A percentile compares a stretch with the other conserved stretches of the same genome.
Conservation (phyloP, 35 echinoderm and acorn worm genomes). For the Chiridota heheva region DNA sequence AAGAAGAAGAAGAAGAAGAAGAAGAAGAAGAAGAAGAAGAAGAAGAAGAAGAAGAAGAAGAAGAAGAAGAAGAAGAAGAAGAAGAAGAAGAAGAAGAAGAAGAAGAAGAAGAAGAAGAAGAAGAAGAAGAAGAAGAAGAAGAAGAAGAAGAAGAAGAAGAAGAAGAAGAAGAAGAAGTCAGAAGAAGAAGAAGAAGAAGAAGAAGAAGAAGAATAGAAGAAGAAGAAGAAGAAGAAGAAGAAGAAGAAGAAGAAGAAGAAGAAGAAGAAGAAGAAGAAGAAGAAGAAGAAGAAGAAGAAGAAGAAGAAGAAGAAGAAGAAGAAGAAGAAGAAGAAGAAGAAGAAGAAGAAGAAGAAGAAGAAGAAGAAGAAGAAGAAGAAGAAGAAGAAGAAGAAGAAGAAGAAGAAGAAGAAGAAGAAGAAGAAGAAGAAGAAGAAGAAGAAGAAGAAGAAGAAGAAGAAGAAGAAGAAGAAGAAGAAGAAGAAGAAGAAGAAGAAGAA, state of each 20-base stretch:
- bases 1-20: background rate
- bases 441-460: background rate
- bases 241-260: constrained; percentile 6
- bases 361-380: background rate
- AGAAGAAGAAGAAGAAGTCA: too few species aligned
- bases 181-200: too few species aligned
- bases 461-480: background rate
- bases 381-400: background rate
- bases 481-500: background rate
- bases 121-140: background rate
- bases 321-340: background rate
- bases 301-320: background rate
- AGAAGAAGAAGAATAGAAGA: too few species aligned
- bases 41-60: background rate
- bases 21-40: background rate
- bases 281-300: background rate
- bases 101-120: background rate
- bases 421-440: background rate
- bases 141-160: background rate
- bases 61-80: background rate
- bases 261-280: constrained; percentile 6
- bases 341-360: background rate
- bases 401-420: background rate
- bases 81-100: background rate
- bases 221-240: background rate